Evolutionary conservation across 2,888 invertebrate species (phyloP), one percentile per base, ranked within the genome.

Genomic region (Odontomyia ornata): DNA sequence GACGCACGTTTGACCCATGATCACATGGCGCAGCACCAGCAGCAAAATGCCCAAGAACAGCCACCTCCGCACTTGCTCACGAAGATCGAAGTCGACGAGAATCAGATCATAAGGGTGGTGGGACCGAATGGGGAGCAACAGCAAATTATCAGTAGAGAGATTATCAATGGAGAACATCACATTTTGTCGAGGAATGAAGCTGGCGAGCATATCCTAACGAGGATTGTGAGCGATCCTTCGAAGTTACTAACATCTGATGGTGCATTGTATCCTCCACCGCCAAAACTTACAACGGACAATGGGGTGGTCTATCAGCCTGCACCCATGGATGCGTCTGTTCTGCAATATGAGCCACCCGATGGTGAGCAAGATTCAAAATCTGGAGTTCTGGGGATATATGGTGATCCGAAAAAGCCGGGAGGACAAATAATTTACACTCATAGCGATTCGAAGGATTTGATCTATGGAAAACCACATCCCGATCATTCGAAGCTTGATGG

Each of bases 391-490:
- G 85, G 85, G 43, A 83, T 86, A 77, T 86, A 86, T 47, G 85
- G 86, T 77, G 85, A 85, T 57, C 83, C 84, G 1, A 86, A 86
- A 80, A 86, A 86, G 76, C 81, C 83, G 1, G 86, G 86, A 2
- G 86, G 86, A 2, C 86, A 88, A 77, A 88, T 89, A 36, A 84
- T 87, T 46, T 89, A 89, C 69, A 87, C 86, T 83, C 86, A 81
- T 77, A 84, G 82, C 43, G 83, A 80, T 2, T 84, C 89, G 77
- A 89, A 89, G 11, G 88, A 88, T 78, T 88, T 88, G 69, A 79
- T 80, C 57, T 79, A 80, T 77, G 77, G 80, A 52, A 79, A 78
- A 47, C 27, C 47, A 23, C 18, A 79, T 27, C 43, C 30, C 7
- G 79, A 79, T 27, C 76, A 75, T 7, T 25, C 64, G 18, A 79